A percentile compares a stretch with the other conserved stretches of the same genome.
Evolutionary conservation across 37 sponge, comb jelly and placozoan genomes (phyloP).

Genomic region (Mnemiopsis leidyi): DNA sequence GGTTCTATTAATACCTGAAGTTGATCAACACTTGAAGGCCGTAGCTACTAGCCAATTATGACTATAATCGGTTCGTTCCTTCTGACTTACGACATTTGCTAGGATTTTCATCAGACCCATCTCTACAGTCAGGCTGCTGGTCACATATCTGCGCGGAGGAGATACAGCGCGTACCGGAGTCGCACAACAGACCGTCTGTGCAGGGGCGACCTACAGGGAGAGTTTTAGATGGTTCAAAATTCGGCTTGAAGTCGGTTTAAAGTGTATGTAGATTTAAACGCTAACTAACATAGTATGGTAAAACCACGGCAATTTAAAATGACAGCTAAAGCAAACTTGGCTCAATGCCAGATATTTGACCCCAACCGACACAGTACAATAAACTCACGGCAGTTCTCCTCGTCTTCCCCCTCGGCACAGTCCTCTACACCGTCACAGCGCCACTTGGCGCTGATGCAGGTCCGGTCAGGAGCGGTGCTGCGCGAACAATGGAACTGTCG

Average conservation of each 20-base stretch:
- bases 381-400: conserved; percentile 24
- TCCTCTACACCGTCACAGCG: conserved; percentile 1
- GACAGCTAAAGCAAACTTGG: too few relatives aligned
- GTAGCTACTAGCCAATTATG: too few relatives aligned
- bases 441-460: conserved; percentile 27
- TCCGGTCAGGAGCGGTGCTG: neutral
- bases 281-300: too few relatives aligned
- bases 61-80: too few relatives aligned
- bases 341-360: too few relatives aligned
- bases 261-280: too few relatives aligned
- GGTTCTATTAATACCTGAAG: too few relatives aligned
- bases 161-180: neutral
- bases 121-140: neutral
- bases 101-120: neutral
- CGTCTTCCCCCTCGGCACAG: conserved; percentile 19
- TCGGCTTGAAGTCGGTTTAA: too few relatives aligned
- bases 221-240: too few relatives aligned
- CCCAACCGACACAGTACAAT: neutral
- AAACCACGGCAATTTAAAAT: too few relatives aligned
- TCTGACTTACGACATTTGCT: neutral
- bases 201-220: neutral
- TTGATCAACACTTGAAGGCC: too few relatives aligned
- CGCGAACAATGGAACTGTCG: conserved; percentile 9
- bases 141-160: neutral
- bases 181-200: conserved; percentile 9